phyloP scores from a whole-genome alignment of 2,888 invertebrate genomes.

The Silvanus unidentatus region DNA sequence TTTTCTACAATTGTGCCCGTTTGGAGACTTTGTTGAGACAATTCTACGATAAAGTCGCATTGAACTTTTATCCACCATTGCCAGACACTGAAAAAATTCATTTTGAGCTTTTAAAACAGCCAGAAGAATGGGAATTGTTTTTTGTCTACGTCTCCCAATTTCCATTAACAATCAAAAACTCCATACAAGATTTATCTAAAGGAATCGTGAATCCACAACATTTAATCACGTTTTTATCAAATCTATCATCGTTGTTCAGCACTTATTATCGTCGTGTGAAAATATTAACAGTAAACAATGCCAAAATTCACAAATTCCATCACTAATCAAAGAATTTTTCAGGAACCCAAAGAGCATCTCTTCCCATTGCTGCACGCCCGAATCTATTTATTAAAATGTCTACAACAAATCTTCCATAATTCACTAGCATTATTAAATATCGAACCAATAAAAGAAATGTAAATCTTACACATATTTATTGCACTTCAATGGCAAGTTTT shows the following conservation, averaged over 20 bases:
- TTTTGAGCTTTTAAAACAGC: constrained; percentile 57
- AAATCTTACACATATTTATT: constrained; percentile 18
- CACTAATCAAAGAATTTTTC: constrained; percentile 41
- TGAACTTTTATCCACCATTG: constrained; percentile 56
- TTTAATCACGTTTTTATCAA: constrained; percentile 59
- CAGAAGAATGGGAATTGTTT: constrained; percentile 72
- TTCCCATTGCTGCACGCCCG: constrained; percentile 62
- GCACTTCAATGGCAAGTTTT: not conserved
- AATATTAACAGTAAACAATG: constrained; percentile 58
- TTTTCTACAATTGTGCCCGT: constrained; percentile 73
- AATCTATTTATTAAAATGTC: constrained; percentile 60
- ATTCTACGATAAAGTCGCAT: constrained; percentile 53
- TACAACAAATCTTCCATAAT: constrained; percentile 60
- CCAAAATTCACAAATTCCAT: constrained; percentile 7
- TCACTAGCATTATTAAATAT: constrained; percentile 60
- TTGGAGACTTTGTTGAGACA: constrained; percentile 60
- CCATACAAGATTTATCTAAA: constrained; percentile 47
- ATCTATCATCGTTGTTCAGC: constrained; percentile 62
- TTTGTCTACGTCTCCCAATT: constrained; percentile 63
- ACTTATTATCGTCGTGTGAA: constrained; percentile 66
- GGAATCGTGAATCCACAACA: constrained; percentile 58
- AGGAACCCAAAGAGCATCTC: constrained; percentile 64
- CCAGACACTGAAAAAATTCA: constrained; percentile 55
- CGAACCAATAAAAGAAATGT: constrained; percentile 66
- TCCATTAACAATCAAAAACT: constrained; percentile 55